Conservation (phyloP, 2,888 invertebrate genomes). For the Eretmocerus hayati region DNA sequence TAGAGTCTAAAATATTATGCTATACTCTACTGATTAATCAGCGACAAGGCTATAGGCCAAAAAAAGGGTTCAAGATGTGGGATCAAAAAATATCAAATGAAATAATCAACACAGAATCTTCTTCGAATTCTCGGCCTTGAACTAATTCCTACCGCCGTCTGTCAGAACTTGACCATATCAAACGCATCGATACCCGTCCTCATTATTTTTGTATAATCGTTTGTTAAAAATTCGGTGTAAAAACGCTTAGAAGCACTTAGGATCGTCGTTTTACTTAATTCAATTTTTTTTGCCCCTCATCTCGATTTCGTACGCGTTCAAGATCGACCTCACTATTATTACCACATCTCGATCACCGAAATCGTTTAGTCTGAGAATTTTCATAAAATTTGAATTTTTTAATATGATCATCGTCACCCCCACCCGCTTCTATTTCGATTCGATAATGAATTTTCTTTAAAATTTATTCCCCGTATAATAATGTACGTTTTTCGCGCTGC, state of each 20-base stretch:
- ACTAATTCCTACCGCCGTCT: slow-evolving; percentile 4
- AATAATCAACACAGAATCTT: too few relatives aligned
- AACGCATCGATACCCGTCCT: not conserved
- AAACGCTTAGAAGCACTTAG: slow-evolving; percentile 23
- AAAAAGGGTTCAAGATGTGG: too few relatives aligned
- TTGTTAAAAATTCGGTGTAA: slow-evolving; percentile 22
- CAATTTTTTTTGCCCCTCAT: slow-evolving; percentile 1
- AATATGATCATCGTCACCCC: too few relatives aligned
- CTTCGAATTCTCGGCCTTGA: too few relatives aligned
- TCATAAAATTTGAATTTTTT: too few relatives aligned
- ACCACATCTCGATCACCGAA: too few relatives aligned
- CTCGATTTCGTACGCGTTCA: not conserved
- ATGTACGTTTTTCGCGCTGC: too few relatives aligned
- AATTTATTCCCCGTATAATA: not conserved
- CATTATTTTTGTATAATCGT: slow-evolving; percentile 6
- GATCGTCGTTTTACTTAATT: slow-evolving; percentile 16
- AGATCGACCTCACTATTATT: not conserved
- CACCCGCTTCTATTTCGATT: not conserved
- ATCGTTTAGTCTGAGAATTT: too few relatives aligned
- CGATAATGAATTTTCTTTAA: not conserved
- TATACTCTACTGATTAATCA: too few relatives aligned
- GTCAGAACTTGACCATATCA: not conserved
- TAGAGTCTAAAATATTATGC: too few relatives aligned
- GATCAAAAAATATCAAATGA: too few relatives aligned
- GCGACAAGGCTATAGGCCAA: too few relatives aligned